These are phyloP conservation scores for Varroa destructor DNA, from an alignment of 1,140 invertebrate species.

Conservation along the genomic window DNA sequence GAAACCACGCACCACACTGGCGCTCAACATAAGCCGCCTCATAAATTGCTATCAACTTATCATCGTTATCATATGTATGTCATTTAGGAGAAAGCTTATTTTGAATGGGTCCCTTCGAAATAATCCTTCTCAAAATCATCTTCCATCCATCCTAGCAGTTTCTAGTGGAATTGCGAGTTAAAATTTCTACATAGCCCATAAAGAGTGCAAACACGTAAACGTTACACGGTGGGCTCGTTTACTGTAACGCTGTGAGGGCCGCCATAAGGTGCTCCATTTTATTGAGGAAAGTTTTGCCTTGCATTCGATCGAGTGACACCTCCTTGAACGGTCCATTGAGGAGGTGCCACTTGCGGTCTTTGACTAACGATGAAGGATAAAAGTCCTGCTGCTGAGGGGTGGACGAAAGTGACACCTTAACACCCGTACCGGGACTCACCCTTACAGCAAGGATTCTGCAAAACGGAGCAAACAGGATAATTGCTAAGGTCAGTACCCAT, in stretches of 20 bases:
- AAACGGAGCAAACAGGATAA: slow-evolving; percentile 30
- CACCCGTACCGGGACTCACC: slow-evolving; percentile 57
- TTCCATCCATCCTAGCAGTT: too few species aligned
- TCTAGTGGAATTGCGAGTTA: too few species aligned
- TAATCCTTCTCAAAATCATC: too few species aligned
- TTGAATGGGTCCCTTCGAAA: too few species aligned
- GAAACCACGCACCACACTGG: too few species aligned
- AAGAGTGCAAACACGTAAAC: neutral
- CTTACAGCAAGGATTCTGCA: slow-evolving; percentile 65
- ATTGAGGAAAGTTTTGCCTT: slow-evolving; percentile 89
- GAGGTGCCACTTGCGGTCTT: slow-evolving; percentile 75
- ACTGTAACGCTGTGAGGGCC: slow-evolving; percentile 49
- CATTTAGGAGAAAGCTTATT: too few species aligned
- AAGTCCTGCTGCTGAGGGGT: slow-evolving; percentile 72
- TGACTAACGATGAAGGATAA: slow-evolving; percentile 66
- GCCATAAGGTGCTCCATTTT: slow-evolving; percentile 95
- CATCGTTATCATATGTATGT: too few species aligned
- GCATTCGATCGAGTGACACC: slow-evolving; percentile 81
- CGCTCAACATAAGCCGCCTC: too few species aligned
- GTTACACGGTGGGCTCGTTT: neutral
- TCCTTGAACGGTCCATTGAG: slow-evolving; percentile 65
- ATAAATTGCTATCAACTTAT: too few species aligned
- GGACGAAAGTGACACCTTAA: slow-evolving; percentile 55
- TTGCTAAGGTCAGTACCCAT: too few species aligned
- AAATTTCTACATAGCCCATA: too few species aligned